Evolutionary conservation across 1,140 invertebrate species (phyloP).

Genomic region (Phymorhynchus buccinoides): DNA sequence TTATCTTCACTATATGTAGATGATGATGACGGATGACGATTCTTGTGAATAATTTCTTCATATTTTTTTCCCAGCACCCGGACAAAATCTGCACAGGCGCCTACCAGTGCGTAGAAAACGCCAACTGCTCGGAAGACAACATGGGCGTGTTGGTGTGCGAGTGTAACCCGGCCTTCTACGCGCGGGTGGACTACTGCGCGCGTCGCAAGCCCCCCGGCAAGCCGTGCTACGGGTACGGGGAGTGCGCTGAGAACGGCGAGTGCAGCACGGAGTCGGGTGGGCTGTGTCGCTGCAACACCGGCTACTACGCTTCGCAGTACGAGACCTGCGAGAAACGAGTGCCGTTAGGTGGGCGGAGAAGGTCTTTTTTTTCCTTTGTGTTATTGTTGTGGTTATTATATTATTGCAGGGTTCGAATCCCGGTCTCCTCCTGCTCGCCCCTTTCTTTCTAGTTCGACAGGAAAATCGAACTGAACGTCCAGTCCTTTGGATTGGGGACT

Average conservation of each 20-base stretch:
- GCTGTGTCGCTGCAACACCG: slow-evolving; percentile 32
- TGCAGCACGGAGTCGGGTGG: slow-evolving; percentile 31
- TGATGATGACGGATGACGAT: no score
- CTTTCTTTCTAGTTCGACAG: no score
- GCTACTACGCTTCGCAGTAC: slow-evolving; percentile 11
- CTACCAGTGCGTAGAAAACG: slow-evolving; percentile 42
- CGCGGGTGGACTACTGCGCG: slow-evolving; percentile 5
- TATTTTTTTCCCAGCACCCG: slow-evolving; percentile 29
- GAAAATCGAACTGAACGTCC: no score
- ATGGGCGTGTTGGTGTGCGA: slow-evolving; percentile 33
- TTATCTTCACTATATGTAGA: no score
- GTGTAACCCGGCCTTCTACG: slow-evolving; percentile 37
- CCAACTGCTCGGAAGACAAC: slow-evolving; percentile 30
- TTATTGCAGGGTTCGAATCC: no score
- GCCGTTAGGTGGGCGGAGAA: background rate
- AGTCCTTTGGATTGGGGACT: no score
- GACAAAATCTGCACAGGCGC: slow-evolving; percentile 12
- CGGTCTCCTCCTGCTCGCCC: no score
- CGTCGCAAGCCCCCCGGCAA: slow-evolving; percentile 15
- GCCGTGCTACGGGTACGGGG: slow-evolving; percentile 27
- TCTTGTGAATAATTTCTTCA: no score
- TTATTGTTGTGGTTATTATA: no score
- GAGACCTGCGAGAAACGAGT: slow-evolving; percentile 37
- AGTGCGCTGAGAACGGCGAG: slow-evolving; percentile 39
- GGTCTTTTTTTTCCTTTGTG: no score